Evolutionary conservation across 2,888 invertebrate species (phyloP), one percentile per base, ranked within the genome.

Genomic region (Drosophila monieri): DNA sequence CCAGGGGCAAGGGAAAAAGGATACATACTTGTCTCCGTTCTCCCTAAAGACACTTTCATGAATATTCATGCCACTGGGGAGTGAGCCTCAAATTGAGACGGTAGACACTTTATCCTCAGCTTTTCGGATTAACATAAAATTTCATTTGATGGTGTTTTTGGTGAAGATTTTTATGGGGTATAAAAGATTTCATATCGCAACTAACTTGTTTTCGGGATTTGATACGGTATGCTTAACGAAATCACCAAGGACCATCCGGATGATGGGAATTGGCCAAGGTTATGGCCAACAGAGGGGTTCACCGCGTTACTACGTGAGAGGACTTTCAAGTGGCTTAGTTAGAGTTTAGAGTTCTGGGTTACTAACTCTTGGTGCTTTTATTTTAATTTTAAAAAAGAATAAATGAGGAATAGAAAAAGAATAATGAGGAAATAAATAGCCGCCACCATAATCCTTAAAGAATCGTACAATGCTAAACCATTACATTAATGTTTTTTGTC

Each of bases 71-170:
- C 44, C 48, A 49, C 51, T 53, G 64, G 54, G 44, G 21, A 27
- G 32, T 47, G 8, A 39, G 32, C 9, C 47, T 9, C 3, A 65
- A 55, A 54, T 44, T 43, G 55, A 23, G 61, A 43, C 27, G 55
- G 39, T 41, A 70, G 73, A 51, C 64, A 72, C 54, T 52, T 47
- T 72, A 64, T 65, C 49, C 55, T 71, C 65, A 27, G 49, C 62
- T 64, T 64, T 59, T 58, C 41, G 41, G 79, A 85, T 80, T 76
- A 85, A 77, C 77, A 61, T 56, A 62, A 74, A 72, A 79, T 79
- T 78, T 64, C 59, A 76, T 76, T 85, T 78, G 74, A 79, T 68
- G 68, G 62, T 79, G 72, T 69, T 67, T 41, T 18, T 18, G 39
- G 72, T 25, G 69, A 73, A 68, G 54, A 60, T 64, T 64, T 67